These are phyloP conservation scores for Campaea margaritaria DNA, from an alignment of 2,888 invertebrate genomes.

Conservation along the genomic window DNA sequence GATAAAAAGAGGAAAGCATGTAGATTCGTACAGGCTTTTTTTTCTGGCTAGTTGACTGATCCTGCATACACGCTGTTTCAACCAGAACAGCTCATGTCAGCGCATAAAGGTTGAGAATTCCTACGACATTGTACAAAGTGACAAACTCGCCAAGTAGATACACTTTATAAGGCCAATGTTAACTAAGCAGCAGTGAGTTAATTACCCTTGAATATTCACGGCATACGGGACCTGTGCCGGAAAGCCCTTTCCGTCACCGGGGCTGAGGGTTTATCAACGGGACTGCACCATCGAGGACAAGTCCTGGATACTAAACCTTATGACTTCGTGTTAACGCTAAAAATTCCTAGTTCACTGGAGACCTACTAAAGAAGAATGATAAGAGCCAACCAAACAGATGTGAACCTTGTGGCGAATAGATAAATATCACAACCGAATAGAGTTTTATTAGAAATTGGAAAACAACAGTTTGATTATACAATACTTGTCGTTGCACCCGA, in stretches of 20 bases:
- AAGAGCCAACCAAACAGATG: neutral
- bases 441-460: too few relatives aligned
- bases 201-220: conserved; percentile 69
- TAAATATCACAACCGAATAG: too few relatives aligned
- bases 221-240: conserved; percentile 61
- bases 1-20: too few relatives aligned
- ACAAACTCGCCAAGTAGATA: conserved; percentile 1
- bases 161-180: conserved; percentile 17
- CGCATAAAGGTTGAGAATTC: too few relatives aligned
- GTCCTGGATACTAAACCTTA: conserved; percentile 5
- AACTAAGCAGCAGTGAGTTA: conserved; percentile 51
- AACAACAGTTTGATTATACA: too few relatives aligned
- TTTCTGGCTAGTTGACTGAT: too few relatives aligned
- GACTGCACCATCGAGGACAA: conserved; percentile 33
- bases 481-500: too few relatives aligned
- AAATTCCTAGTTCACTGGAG: neutral
- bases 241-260: conserved; percentile 67
- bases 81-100: too few relatives aligned
- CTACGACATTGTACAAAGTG: neutral
- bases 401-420: neutral
- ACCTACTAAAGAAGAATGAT: neutral
- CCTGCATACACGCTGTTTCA: too few relatives aligned
- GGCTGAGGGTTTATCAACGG: conserved; percentile 55
- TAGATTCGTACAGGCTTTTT: too few relatives aligned
- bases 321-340: neutral